Evolutionary conservation across 2,888 invertebrate species (phyloP).

Genomic region (Ectobius pallidus): DNA sequence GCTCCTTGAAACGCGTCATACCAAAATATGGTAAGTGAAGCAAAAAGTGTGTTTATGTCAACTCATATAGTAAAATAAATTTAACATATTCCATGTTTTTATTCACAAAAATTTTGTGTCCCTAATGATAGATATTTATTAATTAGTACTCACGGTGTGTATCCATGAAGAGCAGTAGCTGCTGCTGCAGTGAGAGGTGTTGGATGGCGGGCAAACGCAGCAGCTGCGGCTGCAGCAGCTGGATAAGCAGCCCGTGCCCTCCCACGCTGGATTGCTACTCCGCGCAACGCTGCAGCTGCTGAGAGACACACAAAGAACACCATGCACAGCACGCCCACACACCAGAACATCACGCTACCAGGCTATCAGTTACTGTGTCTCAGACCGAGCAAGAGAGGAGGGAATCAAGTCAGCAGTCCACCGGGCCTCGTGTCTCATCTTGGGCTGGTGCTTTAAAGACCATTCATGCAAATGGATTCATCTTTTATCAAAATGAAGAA

Average conservation of each 20-base stretch:
- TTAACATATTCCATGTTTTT: neutral
- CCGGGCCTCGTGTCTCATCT: slow-evolving; percentile 21
- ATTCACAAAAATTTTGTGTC: too few species aligned
- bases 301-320: slow-evolving; percentile 46
- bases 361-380: slow-evolving; percentile 15
- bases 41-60: too few species aligned
- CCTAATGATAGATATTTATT: too few species aligned
- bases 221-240: slow-evolving; percentile 76
- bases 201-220: slow-evolving; percentile 70
- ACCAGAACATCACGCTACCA: slow-evolving; percentile 28
- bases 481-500: too few species aligned
- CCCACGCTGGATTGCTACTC: slow-evolving; percentile 83
- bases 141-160: slow-evolving; percentile 82
- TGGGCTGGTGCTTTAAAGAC: neutral
- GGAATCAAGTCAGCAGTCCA: slow-evolving; percentile 21
- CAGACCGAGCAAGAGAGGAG: neutral
- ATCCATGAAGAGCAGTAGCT: slow-evolving; percentile 82
- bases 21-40: too few species aligned
- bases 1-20: too few species aligned
- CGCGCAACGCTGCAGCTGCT: slow-evolving; percentile 80
- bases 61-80: neutral
- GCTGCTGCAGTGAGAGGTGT: slow-evolving; percentile 72
- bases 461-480: neutral
- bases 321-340: slow-evolving; percentile 35
- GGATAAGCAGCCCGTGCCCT: slow-evolving; percentile 68